Evolutionary conservation across 2,888 invertebrate species (phyloP).

Genomic region (Antitype chi): DNA sequence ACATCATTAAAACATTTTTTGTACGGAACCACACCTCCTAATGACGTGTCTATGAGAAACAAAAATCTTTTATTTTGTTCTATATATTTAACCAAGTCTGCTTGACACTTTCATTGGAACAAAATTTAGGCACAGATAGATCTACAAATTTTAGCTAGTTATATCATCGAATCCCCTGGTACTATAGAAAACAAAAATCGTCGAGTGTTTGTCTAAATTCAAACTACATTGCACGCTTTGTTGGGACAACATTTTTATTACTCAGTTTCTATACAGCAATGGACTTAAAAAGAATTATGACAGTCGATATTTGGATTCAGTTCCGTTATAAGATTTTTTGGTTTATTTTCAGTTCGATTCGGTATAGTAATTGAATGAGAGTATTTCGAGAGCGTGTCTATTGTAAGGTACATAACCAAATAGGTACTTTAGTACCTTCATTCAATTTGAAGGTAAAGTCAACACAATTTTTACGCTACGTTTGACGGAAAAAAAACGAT

Average conservation of each 20-base stretch:
- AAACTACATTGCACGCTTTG: conserved; percentile 54
- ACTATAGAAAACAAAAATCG: conserved; percentile 37
- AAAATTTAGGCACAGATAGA: conserved; percentile 16
- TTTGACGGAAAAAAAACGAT: neutral
- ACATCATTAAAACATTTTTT: conserved; percentile 64
- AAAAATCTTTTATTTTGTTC: conserved; percentile 70
- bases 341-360: conserved; percentile 47
- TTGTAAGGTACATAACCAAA: conserved; percentile 29
- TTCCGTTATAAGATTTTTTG: conserved; percentile 46
- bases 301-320: conserved; percentile 13
- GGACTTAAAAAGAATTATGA: conserved; percentile 1
- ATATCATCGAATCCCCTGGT: conserved; percentile 69
- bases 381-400: conserved; percentile 41
- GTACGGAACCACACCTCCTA: conserved; percentile 69
- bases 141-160: conserved; percentile 64
- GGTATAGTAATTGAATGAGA: conserved; percentile 52
- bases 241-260: rapidly evolving
- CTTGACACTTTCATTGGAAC: conserved; percentile 38
- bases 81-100: conserved; percentile 54
- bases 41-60: conserved; percentile 57
- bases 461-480: conserved; percentile 9
- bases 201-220: conserved; percentile 9
- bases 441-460: conserved; percentile 8
- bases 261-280: neutral
- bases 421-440: conserved; percentile 23